Percentiles rank a stretch among this genome's conserved stretches.
Conservation (phyloP, 2,797 vertebrate genomes). For the Pristis pectinata region DNA sequence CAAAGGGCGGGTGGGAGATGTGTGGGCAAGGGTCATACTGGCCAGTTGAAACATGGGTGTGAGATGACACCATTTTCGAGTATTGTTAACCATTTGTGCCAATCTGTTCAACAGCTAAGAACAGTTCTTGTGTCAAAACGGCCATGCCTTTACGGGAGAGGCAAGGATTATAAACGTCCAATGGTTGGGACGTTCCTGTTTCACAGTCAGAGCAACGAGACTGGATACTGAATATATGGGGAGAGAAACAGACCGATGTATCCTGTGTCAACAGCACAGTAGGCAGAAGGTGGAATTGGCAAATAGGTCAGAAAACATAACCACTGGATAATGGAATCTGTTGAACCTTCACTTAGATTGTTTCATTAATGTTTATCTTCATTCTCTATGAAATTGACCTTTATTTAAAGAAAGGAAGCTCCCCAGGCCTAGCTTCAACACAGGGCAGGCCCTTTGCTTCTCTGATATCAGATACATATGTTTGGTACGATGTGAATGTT, state of each 20-base stretch:
- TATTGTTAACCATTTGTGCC: not conserved
- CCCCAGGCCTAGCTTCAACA: not conserved
- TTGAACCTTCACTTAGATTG: not conserved
- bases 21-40: not conserved
- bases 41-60: not conserved
- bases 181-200: not conserved
- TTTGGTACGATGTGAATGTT: not conserved
- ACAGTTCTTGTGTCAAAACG: not conserved
- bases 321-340: not conserved
- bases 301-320: not conserved
- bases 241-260: not conserved
- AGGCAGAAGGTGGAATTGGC: not conserved
- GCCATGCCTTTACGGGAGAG: not conserved
- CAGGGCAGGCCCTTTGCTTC: not conserved
- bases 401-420: not conserved
- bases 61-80: not conserved
- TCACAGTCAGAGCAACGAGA: not conserved
- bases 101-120: not conserved
- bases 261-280: not conserved
- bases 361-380: not conserved
- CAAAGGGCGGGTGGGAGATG: not conserved
- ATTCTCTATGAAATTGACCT: not conserved
- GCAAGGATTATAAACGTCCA: not conserved
- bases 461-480: not conserved
- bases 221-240: not conserved